Conservation (phyloP, 1,140 invertebrate species). For the Drosophila teissieri region DNA sequence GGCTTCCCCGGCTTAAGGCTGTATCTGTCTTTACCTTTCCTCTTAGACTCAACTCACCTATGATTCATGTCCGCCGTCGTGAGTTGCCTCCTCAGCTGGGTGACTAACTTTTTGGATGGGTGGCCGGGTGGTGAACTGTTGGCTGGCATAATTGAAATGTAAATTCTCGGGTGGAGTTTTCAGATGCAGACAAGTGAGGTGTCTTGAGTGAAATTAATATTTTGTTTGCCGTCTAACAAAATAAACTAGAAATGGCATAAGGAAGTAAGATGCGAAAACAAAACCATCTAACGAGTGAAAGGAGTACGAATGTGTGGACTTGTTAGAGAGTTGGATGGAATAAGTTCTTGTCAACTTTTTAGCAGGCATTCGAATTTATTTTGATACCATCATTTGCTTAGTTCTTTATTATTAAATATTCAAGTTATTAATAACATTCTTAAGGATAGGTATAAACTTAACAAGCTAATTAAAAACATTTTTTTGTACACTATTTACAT, state of each 20-base stretch:
- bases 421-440: no score
- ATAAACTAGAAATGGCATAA: conserved; percentile 44
- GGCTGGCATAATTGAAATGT: conserved; percentile 74
- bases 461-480: no score
- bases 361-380: no score
- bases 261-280: conserved; percentile 26
- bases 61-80: conserved; percentile 40
- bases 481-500: no score
- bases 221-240: conserved; percentile 39
- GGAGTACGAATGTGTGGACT: background rate
- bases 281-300: conserved; percentile 3
- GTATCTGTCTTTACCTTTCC: conserved; percentile 20
- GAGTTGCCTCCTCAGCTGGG: background rate
- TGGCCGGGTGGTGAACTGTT: background rate
- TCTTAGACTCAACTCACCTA: conserved; percentile 10
- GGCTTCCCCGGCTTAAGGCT: conserved; percentile 19
- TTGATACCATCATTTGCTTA: no score
- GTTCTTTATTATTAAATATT: no score
- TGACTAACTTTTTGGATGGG: conserved; percentile 21
- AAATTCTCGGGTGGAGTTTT: conserved; percentile 55
- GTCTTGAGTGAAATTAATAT: conserved; percentile 57
- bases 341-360: background rate
- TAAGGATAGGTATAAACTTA: no score
- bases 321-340: background rate
- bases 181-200: conserved; percentile 34